Conservation (phyloP, 2,113 vertebrate genomes). For the Oncorhynchus keta region DNA sequence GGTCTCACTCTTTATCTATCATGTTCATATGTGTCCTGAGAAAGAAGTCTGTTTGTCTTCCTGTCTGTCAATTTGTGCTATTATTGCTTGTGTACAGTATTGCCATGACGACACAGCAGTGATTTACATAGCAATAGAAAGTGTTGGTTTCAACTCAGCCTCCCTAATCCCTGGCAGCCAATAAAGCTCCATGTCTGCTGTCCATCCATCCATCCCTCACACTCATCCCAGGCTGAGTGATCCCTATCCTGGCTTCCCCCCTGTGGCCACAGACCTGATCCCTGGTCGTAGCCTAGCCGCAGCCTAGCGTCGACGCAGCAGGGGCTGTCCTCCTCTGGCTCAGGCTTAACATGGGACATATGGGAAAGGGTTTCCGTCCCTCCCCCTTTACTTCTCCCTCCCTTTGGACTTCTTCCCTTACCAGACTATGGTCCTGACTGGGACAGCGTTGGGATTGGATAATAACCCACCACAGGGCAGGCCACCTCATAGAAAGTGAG, state of each 20-base stretch:
- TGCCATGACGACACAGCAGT: neutral
- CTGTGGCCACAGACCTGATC: neutral
- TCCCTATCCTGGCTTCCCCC: neutral
- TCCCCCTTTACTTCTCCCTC: neutral
- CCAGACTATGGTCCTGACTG: conserved; percentile 42
- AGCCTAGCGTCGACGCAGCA: conserved; percentile 43
- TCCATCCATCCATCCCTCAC: neutral
- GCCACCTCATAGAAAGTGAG: conserved; percentile 37
- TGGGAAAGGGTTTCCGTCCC: conserved; percentile 47
- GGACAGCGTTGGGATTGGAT: conserved; percentile 34
- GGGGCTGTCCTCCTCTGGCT: conserved; percentile 37
- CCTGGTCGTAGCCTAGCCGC: conserved; percentile 2
- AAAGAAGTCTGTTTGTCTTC: neutral
- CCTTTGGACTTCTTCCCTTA: conserved; percentile 1
- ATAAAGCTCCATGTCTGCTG: conserved; percentile 12
- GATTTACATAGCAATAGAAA: conserved; percentile 20
- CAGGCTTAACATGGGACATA: conserved; percentile 57
- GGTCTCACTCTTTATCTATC: neutral
- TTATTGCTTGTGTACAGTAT: neutral
- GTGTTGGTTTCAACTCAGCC: conserved; percentile 43
- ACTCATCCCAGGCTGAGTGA: neutral
- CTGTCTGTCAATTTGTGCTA: neutral
- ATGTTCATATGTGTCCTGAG: neutral
- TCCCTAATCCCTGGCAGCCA: conserved; percentile 44
- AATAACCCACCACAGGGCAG: conserved; percentile 31